Base-by-base conservation (phyloP, 1,140 invertebrate species). In the Drosophila kohkoa region DNA sequence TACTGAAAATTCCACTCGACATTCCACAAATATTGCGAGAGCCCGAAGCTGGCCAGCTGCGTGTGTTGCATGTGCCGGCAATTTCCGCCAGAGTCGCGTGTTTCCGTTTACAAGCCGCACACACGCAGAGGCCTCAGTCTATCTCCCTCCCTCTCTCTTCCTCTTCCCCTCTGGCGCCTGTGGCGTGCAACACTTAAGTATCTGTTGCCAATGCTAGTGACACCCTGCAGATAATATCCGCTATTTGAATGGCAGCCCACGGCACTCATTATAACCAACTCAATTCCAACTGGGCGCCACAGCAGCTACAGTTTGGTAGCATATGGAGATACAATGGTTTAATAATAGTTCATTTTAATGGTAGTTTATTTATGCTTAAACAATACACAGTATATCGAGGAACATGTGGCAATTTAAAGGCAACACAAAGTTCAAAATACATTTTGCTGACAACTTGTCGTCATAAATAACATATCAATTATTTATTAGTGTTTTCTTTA, bases 41-140 rank as follows among this genome's bases (percentile, higher is more conserved):
- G 15, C 16, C 15, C 55, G 58, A 3, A 51, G 0, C 38, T 28
- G 57, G 32, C 28, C 25, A 15, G 67, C 72, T 77, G 82, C 82
- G 77, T 88, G 81, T 81, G 74, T 78, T 89, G 75, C 81, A 89
- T 88, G 83, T 87, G 85, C 85, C 77, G 52, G 68, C 81, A 89
- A 88, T 88, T 88, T 88, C 83, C 83, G 83, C 64, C 55, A 65
- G 66, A 88, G 80, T 88, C 71, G 83, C 83, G 85, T 89, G 83
- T 71, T 88, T 88, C 83, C 83, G 85, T 58, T 83, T 60, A 66
- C 70, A 77, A 71, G 60, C 35, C 62, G 63, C 68, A 76, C 62
- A 76, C 74, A 75, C 67, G 67, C 70, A 77, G 45, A 41, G 70
- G 73, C 57, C 5, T 8, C 46, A 5, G 16, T 48, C 46, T 16